These are phyloP conservation scores for Solenopsis invicta DNA, from an alignment of 1,140 invertebrate genomes.

Conservation along the genomic window DNA sequence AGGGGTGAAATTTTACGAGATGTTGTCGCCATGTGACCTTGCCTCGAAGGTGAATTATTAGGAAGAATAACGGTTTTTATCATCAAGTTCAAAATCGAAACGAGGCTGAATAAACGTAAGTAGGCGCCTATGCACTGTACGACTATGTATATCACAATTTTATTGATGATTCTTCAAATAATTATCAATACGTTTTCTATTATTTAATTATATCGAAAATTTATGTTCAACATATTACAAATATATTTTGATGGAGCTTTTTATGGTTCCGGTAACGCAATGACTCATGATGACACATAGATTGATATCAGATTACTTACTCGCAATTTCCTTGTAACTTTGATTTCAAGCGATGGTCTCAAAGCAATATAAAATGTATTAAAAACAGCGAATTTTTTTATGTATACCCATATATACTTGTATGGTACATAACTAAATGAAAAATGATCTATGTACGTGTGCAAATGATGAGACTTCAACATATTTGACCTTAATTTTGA, in stretches of 20 bases:
- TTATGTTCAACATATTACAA: not conserved
- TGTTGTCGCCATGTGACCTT: not conserved
- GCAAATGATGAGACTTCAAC: not conserved
- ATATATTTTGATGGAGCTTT: not conserved
- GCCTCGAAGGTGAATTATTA: not conserved
- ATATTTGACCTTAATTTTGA: not conserved
- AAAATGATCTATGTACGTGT: not conserved
- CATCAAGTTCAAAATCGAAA: not conserved
- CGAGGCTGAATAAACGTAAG: slow-evolving; percentile 32
- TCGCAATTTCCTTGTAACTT: not conserved
- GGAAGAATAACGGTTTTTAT: not conserved
- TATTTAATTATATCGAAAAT: not conserved
- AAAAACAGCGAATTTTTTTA: not conserved
- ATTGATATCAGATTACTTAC: slow-evolving; percentile 36
- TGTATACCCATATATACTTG: too few relatives aligned
- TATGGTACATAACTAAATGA: not conserved
- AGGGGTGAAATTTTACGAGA: slow-evolving; percentile 16
- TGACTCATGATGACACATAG: slow-evolving; percentile 69
- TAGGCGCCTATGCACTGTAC: not conserved
- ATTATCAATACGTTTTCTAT: not conserved
- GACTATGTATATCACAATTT: not conserved
- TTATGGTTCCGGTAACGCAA: not conserved
- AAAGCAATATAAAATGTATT: not conserved
- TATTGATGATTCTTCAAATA: not conserved
- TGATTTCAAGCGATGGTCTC: not conserved